phyloP scores from a whole-genome alignment of 2,797 vertebrate genomes.

The Pipistrellus pygmaeus region DNA sequence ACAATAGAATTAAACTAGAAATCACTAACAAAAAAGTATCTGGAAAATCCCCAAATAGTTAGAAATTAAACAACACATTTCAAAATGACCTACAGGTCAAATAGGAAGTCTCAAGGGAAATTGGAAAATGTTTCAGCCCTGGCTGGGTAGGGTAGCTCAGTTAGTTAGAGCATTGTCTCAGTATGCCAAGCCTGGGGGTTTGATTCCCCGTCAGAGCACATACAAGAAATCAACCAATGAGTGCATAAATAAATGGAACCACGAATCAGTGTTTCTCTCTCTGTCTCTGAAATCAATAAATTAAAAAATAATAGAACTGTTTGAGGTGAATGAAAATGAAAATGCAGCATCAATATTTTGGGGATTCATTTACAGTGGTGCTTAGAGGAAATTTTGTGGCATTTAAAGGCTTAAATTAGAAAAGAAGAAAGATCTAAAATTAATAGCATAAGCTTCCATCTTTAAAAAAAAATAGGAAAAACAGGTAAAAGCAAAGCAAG shows the following conservation, averaged over 20 bases:
- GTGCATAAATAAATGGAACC: background rate
- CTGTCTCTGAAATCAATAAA: background rate
- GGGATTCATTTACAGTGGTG: background rate
- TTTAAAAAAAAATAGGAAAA: background rate
- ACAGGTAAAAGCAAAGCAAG: conserved; percentile 59
- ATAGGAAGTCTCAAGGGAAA: conserved; percentile 49
- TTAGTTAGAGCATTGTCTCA: background rate
- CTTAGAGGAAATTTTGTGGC: background rate
- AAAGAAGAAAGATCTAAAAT: conserved; percentile 45
- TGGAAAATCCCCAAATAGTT: conserved; percentile 62
- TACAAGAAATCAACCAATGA: background rate
- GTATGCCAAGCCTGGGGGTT: background rate
- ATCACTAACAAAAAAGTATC: conserved; percentile 29
- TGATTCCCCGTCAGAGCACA: background rate
- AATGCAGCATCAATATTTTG: conserved; percentile 45
- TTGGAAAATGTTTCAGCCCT: conserved; percentile 5
- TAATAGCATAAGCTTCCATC: background rate
- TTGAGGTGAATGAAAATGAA: conserved; percentile 43
- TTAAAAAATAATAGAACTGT: background rate
- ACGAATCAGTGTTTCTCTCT: background rate
- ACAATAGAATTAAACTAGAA: conserved; percentile 55
- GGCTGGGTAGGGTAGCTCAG: background rate
- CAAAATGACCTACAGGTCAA: conserved; percentile 54
- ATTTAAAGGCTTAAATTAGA: conserved; percentile 45
- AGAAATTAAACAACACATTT: conserved; percentile 56